A percentile compares a stretch with the other conserved stretches of the same genome.
Evolutionary conservation across 2,113 vertebrate species (phyloP).

Genomic region (Cololabis saira): DNA sequence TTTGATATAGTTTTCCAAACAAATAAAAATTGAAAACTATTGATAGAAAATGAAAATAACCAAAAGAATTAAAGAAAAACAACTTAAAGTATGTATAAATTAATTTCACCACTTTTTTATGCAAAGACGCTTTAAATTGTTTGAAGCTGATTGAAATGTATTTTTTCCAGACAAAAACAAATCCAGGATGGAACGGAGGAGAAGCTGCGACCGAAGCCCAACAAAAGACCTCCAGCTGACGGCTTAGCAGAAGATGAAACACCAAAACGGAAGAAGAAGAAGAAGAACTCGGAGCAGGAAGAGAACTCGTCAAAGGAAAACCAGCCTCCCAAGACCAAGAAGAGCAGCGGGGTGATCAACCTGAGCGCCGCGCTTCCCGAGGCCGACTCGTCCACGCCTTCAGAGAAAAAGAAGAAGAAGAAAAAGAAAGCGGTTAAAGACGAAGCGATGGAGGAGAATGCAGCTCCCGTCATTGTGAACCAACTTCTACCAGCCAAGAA

Average conservation of each 20-base stretch:
- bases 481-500: slow-evolving; percentile 28
- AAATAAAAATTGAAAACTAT: too few relatives aligned
- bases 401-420: slow-evolving; percentile 37
- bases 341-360: fast-evolving
- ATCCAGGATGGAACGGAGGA: not conserved
- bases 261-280: slow-evolving; percentile 52
- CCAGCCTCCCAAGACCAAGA: slow-evolving; percentile 32
- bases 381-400: not conserved
- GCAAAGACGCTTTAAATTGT: too few relatives aligned
- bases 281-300: slow-evolving; percentile 7
- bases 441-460: not conserved
- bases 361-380: not conserved
- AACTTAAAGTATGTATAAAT: too few relatives aligned
- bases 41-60: too few relatives aligned
- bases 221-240: slow-evolving; percentile 23
- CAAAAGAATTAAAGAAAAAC: too few relatives aligned
- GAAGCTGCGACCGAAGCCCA: not conserved
- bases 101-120: too few relatives aligned
- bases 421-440: slow-evolving; percentile 7
- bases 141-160: too few relatives aligned
- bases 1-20: too few relatives aligned
- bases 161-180: slow-evolving; percentile 30
- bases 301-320: slow-evolving; percentile 57
- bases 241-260: not conserved
- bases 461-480: not conserved